Evolutionary conservation across 2,113 vertebrate species (phyloP).

Genomic region (Tympanuchus pallidicinctus): DNA sequence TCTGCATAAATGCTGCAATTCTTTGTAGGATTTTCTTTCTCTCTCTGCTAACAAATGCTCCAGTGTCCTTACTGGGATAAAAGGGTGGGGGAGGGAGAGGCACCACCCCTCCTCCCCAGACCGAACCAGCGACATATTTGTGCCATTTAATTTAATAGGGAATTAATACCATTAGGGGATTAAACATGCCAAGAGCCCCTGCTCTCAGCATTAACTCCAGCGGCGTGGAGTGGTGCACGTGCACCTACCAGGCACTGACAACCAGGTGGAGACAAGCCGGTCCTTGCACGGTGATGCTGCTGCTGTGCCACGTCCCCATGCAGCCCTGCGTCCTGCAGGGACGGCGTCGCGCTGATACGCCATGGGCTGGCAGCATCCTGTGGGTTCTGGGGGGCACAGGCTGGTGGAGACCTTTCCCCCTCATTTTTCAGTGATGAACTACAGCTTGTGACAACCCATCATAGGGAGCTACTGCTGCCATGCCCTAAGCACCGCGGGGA

Average conservation of each 20-base stretch:
- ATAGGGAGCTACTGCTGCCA: neutral
- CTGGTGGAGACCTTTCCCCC: neutral
- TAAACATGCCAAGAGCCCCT: neutral
- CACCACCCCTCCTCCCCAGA: neutral
- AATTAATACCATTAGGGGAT: constrained; percentile 65
- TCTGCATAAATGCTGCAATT: constrained; percentile 39
- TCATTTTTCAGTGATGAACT: neutral
- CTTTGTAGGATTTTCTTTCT: neutral
- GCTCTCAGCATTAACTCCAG: neutral
- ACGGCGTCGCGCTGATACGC: neutral
- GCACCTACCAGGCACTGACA: neutral
- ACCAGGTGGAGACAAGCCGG: neutral
- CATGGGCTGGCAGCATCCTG: neutral
- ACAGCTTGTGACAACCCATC: neutral
- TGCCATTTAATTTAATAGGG: constrained; percentile 57
- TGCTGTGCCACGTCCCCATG: neutral
- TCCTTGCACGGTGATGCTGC: accelerated
- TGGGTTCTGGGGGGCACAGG: accelerated
- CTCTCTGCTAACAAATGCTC: neutral
- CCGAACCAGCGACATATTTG: constrained; percentile 38
- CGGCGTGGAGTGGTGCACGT: neutral
- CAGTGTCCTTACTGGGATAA: constrained; percentile 54
- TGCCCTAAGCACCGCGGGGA: too few species aligned
- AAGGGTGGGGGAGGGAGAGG: constrained; percentile 16
- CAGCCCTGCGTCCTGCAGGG: neutral